phyloP scores from a whole-genome alignment of 2,888 invertebrate genomes.

The Unio delphinus region DNA sequence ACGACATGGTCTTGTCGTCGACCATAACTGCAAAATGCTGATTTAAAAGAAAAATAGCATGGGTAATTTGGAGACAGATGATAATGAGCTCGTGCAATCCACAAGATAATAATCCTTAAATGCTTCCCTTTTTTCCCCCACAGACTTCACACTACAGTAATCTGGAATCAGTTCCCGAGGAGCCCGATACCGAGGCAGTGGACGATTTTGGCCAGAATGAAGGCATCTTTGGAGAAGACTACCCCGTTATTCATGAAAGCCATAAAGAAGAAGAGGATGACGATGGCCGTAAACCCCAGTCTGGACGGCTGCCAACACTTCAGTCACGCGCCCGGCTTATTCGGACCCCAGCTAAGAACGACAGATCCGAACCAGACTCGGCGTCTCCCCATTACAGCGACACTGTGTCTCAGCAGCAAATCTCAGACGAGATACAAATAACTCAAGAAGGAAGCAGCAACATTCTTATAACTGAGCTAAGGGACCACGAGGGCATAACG shows the following conservation, averaged over 20 bases:
- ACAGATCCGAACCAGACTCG: slow-evolving; percentile 11
- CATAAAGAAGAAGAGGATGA: slow-evolving; percentile 10
- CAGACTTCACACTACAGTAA: slow-evolving; percentile 14
- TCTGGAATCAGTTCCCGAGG: slow-evolving; percentile 24
- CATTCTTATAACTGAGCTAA: slow-evolving; percentile 45
- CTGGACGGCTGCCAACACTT: slow-evolving; percentile 36
- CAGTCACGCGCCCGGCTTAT: slow-evolving; percentile 36
- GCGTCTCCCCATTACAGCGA: slow-evolving; percentile 13
- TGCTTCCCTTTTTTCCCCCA: not conserved
- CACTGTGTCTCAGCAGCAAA: slow-evolving; percentile 10
- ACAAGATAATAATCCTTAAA: too few relatives aligned
- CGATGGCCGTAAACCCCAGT: slow-evolving; percentile 10
- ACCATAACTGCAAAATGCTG: too few relatives aligned
- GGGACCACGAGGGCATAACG: slow-evolving; percentile 16
- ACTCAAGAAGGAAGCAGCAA: not conserved
- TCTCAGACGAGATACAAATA: slow-evolving; percentile 20
- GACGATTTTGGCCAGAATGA: not conserved
- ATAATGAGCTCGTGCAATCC: too few relatives aligned
- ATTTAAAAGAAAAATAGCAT: too few relatives aligned
- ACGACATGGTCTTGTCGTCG: too few relatives aligned
- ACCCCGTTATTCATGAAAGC: too few relatives aligned
- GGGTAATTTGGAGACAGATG: too few relatives aligned
- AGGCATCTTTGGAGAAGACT: too few relatives aligned
- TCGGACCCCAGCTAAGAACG: slow-evolving; percentile 41
- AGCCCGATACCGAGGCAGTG: slow-evolving; percentile 2